These are phyloP conservation scores for Carpatolechia fugitivella DNA, from an alignment of 2,888 invertebrate genomes.

Conservation along the genomic window DNA sequence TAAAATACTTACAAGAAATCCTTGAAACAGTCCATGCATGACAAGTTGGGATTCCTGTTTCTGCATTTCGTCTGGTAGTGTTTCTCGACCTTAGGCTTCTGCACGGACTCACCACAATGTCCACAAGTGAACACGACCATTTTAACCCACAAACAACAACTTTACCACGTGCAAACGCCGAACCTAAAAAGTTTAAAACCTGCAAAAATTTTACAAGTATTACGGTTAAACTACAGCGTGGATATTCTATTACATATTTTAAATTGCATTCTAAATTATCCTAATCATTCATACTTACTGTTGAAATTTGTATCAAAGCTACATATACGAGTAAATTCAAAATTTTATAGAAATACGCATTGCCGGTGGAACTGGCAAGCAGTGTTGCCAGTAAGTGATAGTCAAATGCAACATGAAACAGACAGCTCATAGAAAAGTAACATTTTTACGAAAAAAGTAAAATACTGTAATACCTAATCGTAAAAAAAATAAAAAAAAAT, in stretches of 20 bases:
- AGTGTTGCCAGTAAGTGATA: too few relatives aligned
- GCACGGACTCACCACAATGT: conserved; percentile 93
- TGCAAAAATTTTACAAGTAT: conserved; percentile 26
- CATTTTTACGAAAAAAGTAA: too few relatives aligned
- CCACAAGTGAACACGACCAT: conserved; percentile 98
- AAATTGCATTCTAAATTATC: too few relatives aligned
- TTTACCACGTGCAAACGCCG: conserved; percentile 21
- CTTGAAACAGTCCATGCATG: conserved; percentile 96
- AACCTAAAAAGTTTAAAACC: conserved; percentile 20
- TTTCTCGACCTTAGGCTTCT: conserved; percentile 94
- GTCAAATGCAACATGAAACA: too few relatives aligned
- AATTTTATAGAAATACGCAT: conserved; percentile 16
- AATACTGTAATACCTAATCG: too few relatives aligned
- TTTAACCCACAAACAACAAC: conserved; percentile 17
- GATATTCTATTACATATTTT: neutral
- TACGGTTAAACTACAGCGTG: conserved; percentile 24
- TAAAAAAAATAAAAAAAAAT: too few relatives aligned
- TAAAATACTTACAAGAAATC: conserved; percentile 85
- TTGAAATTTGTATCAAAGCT: neutral
- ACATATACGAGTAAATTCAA: conserved; percentile 1
- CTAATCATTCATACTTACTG: conserved; percentile 5
- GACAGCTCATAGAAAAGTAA: too few relatives aligned
- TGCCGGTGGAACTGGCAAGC: too few relatives aligned
- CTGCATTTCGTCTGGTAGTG: conserved; percentile 89
- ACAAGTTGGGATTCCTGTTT: conserved; percentile 82